Evolutionary conservation across 1,140 invertebrate species (phyloP).

Genomic region (Neotoxoptera formosana): DNA sequence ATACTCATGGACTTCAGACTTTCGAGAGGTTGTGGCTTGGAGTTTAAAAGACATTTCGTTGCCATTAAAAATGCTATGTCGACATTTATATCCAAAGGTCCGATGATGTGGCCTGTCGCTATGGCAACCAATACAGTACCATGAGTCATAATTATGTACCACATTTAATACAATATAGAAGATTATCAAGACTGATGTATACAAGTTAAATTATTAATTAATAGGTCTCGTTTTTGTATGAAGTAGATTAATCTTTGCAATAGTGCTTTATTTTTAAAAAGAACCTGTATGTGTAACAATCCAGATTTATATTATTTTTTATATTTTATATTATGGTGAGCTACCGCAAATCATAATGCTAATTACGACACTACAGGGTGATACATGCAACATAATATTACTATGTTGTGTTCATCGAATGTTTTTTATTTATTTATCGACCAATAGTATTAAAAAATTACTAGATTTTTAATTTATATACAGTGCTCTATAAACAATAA

Average conservation of each 20-base stretch:
- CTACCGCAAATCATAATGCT: background rate
- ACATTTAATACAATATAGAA: background rate
- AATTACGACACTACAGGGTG: background rate
- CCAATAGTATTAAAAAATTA: background rate
- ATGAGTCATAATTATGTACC: background rate
- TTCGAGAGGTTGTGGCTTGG: conserved; percentile 93
- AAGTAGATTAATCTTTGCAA: background rate
- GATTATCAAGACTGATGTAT: conserved; percentile 17
- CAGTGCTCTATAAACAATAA: background rate
- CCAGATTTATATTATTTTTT: background rate
- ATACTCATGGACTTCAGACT: conserved; percentile 88
- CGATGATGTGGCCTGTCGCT: conserved; percentile 69
- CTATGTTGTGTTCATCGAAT: background rate
- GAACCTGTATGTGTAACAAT: background rate
- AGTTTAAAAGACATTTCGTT: conserved; percentile 92
- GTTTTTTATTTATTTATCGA: background rate
- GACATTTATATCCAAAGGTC: conserved; percentile 68
- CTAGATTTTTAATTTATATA: background rate
- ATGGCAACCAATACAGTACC: conserved; percentile 63
- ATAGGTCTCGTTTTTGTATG: background rate
- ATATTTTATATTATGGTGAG: background rate
- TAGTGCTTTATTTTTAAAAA: background rate
- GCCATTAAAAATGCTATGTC: conserved; percentile 75
- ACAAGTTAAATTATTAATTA: background rate
- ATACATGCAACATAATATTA: background rate